These are phyloP conservation scores for Drosophila melanica DNA, from an alignment of 1,140 invertebrate species.

Conservation along the genomic window DNA sequence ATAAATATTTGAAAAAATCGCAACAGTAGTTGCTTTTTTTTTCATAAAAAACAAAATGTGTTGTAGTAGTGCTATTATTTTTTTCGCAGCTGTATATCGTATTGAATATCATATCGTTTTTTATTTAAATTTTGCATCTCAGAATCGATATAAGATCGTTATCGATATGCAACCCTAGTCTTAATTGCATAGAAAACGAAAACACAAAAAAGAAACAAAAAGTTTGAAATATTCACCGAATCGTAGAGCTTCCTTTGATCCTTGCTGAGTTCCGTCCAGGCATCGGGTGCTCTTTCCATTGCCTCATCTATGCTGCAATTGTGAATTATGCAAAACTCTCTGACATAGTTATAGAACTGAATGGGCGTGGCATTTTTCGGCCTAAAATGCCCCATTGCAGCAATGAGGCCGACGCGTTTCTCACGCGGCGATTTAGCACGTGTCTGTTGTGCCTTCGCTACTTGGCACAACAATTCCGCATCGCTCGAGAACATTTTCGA, in stretches of 20 bases:
- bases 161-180: too few species aligned
- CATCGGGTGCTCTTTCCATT: conserved; percentile 35
- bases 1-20: too few species aligned
- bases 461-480: background rate
- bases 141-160: too few species aligned
- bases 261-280: conserved; percentile 39
- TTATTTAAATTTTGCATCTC: too few species aligned
- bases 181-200: too few species aligned
- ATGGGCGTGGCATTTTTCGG: conserved; percentile 53
- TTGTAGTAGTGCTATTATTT: too few species aligned
- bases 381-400: conserved; percentile 43
- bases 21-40: too few species aligned
- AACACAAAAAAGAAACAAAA: background rate
- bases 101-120: too few species aligned
- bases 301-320: conserved; percentile 71
- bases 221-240: conserved; percentile 43
- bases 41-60: too few species aligned
- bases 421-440: conserved; percentile 7
- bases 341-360: conserved; percentile 69
- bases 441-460: background rate
- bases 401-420: conserved; percentile 44
- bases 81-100: too few species aligned
- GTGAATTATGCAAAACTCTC: conserved; percentile 67
- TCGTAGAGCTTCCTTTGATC: conserved; percentile 51
- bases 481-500: background rate